A percentile compares a stretch with the other conserved stretches of the same genome.
These are phyloP conservation scores for Scolopax bukidnonensis DNA, from an alignment of 2,797 vertebrate genomes.

Conservation along the genomic window DNA sequence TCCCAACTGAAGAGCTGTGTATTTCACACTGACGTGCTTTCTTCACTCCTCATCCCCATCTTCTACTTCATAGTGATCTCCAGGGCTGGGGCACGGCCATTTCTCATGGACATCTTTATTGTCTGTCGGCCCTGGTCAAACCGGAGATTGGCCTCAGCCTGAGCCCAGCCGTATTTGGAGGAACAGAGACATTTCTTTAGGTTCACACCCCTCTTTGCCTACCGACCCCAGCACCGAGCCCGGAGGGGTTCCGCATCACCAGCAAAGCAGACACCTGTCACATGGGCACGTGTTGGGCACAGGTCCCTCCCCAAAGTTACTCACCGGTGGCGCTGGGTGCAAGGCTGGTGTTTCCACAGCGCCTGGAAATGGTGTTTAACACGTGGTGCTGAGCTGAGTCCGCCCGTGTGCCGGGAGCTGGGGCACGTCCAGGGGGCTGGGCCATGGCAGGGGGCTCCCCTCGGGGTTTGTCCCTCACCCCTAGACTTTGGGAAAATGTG, in stretches of 20 bases:
- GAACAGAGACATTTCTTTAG: neutral
- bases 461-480: neutral
- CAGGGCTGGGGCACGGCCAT: neutral
- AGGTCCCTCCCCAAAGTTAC: fast-evolving
- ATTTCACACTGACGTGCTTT: neutral
- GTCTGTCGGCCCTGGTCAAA: neutral
- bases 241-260: neutral
- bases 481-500: neutral
- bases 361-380: neutral
- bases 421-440: neutral
- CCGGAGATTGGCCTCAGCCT: neutral
- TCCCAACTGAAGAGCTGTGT: neutral
- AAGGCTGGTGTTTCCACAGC: neutral
- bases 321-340: neutral
- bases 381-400: neutral
- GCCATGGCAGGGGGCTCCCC: neutral
- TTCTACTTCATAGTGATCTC: neutral
- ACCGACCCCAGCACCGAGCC: fast-evolving
- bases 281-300: fast-evolving
- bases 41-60: neutral
- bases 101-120: neutral
- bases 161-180: neutral
- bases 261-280: neutral
- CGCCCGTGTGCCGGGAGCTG: fast-evolving
- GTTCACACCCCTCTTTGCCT: fast-evolving